Evolutionary conservation across 2,888 invertebrate species (phyloP), one percentile per base, ranked within the genome.

Genomic region (Toxonevra muliebris): DNA sequence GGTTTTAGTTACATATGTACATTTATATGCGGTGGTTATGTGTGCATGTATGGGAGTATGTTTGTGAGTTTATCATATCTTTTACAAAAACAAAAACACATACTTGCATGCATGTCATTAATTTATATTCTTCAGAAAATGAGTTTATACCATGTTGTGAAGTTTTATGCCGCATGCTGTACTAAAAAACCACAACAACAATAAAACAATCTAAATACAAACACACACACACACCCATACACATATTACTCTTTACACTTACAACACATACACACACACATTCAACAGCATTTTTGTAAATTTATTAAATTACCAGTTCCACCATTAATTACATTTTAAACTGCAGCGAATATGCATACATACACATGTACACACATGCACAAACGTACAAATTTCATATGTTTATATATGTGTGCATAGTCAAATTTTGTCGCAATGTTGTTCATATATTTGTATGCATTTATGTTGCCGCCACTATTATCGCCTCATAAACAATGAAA

Each of bases 311-410:
- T 80, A 78, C 78, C 72, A 70, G 71, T 74, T 73, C 77, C 73
- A 71, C 78, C 77, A 78, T 78, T 78, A 78, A 78, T 78, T 80
- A 78, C 80, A 78, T 78, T 78, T 78, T 78, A 79, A 78, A 78
- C 80, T 80, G 77, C 80, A 79, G 54, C 19, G 17, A 4, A 54
- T 20, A 19, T 12, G 19, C 55, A 61, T 15, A 13, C 55, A 53
- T 13, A n/a, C 40, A 53, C 17, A 61, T 40, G 45, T 54, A 41
- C 41, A 10, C 15, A n/a, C 15, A 7, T 10, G 11, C 8, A 48
- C 48, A 15, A 48, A 13, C 15, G 48, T 15, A 48, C 48, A 5
- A 5, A 48, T 48, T 13, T n/a, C 48, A 7, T 13, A 13, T 48
- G 3, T 5, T 7, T 15, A 30, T 30, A 7, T 30, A 30, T 30